Evolutionary conservation across 2,888 invertebrate species (phyloP), one percentile per base, ranked within the genome.

Genomic region (Salticus scenicus): DNA sequence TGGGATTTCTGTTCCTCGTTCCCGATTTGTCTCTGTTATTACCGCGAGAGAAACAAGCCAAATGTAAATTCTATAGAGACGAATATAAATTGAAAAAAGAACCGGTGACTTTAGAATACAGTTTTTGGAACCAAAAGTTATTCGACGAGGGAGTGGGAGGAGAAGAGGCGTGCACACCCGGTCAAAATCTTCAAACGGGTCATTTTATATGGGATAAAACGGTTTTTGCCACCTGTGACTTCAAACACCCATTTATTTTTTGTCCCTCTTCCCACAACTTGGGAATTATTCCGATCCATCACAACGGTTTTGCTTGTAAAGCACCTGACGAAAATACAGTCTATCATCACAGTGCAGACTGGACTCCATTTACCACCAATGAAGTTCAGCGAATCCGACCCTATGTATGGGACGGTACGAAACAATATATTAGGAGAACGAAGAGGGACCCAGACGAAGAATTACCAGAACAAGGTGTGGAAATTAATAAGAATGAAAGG

Each of bases 231-330:
- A 76, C 76, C 0, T 70, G 70, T 17, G 51, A 77, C 37, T 24
- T 20, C 0, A 8, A 4, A 0, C 69, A 77, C 31, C 77, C 77
- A 0, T 70, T 77, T 57, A 57, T 77, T 4, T 77, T 77, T 77
- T 77, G 77, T 33, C 67, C 57, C 1, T 47, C 57, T 1, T n/a
- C 67, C 5, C 4, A 24, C 5, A 47, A 47, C 17, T 10, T n/a
- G 4, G 37, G 37, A 30, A 69, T 69, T 27, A 8, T 28, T 20
- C 1, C 20, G 5, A 17, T 67, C 7, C 4, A 10, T 37, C 37
- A 33, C 14, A 70, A 20, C 1, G 10, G 0, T 10, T 70, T 17
- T 37, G 70, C 41, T n/a, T 70, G 70, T n/a, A 41, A 8, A 24
- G 20, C 20, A 17, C 37, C 37, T n/a, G 1, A n/a, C 37, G 20